These are phyloP conservation scores for Sericinus montela DNA, from an alignment of 2,888 invertebrate genomes.

Conservation along the genomic window DNA sequence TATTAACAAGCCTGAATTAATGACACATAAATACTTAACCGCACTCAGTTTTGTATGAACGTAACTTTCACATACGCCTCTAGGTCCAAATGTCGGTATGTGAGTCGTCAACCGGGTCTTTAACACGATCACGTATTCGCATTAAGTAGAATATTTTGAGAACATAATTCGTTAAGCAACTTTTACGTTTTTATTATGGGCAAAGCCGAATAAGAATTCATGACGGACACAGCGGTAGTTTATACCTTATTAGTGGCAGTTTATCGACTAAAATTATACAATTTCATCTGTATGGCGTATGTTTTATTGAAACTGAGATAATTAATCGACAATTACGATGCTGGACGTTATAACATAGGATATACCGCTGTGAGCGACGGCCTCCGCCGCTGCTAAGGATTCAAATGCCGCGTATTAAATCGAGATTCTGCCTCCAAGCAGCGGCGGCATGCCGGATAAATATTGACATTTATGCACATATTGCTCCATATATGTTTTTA, in stretches of 20 bases:
- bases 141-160: conserved; percentile 43
- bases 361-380: conserved; percentile 64
- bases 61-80: conserved; percentile 47
- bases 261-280: conserved; percentile 69
- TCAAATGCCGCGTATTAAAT: conserved; percentile 59
- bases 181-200: conserved; percentile 58
- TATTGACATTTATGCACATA: conserved; percentile 78
- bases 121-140: conserved; percentile 44
- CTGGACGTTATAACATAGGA: conserved; percentile 64
- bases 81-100: conserved; percentile 28
- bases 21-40: conserved; percentile 63
- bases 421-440: conserved; percentile 41
- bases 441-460: conserved; percentile 47
- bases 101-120: conserved; percentile 32
- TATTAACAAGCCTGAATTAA: conserved; percentile 73
- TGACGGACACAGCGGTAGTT: conserved; percentile 48
- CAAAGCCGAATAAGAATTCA: conserved; percentile 46
- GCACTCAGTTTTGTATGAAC: conserved; percentile 21
- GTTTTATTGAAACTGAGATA: conserved; percentile 75
- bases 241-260: conserved; percentile 66
- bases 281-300: conserved; percentile 68
- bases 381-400: conserved; percentile 42
- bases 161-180: conserved; percentile 49
- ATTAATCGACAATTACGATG: conserved; percentile 77
- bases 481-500: conserved; percentile 78